phyloP scores from a whole-genome alignment of 1,140 invertebrate genomes.

The Neodiprion fabricii region DNA sequence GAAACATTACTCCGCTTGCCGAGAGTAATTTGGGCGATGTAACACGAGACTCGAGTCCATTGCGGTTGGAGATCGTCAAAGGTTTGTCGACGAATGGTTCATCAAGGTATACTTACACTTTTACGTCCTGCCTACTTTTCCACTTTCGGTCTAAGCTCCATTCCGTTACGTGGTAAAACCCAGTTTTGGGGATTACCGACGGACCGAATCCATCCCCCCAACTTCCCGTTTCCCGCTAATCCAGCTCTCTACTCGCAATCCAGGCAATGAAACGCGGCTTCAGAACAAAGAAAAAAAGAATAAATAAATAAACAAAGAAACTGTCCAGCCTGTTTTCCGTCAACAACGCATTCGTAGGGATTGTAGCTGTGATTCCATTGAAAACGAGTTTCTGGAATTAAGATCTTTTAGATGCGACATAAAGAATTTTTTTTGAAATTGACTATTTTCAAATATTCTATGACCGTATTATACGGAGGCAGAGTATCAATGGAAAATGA shows the following conservation, averaged over 20 bases:
- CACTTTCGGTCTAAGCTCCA: slow-evolving; percentile 4
- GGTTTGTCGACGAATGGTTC: not conserved
- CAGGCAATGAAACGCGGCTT: not conserved
- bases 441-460: no score
- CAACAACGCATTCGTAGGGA: no score
- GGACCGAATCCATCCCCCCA: not conserved
- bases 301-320: no score
- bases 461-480: no score
- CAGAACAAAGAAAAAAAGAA: not conserved
- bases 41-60: not conserved
- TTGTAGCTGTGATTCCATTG: no score
- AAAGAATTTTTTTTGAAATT: no score
- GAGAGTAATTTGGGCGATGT: not conserved
- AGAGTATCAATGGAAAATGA: no score
- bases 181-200: not conserved
- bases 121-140: not conserved
- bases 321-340: no score
- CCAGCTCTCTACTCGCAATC: not conserved
- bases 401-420: no score
- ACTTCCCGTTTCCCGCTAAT: not conserved
- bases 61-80: not conserved
- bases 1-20: not conserved
- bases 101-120: not conserved
- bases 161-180: not conserved
- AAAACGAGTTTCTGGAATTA: no score